Conservation (phyloP, 2,113 vertebrate genomes). For the Phylloscopus trochiloides region DNA sequence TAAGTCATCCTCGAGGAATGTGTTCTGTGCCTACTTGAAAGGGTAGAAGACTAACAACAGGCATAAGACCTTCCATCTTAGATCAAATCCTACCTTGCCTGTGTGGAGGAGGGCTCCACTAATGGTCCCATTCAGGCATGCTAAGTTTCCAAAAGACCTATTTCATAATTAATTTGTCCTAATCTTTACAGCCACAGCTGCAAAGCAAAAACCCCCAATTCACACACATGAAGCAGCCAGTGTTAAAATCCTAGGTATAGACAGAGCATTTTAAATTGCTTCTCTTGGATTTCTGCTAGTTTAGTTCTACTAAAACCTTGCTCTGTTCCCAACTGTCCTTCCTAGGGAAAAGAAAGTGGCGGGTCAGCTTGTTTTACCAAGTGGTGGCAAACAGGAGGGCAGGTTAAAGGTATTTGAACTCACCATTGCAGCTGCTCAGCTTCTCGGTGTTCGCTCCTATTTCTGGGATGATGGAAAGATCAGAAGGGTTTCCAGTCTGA, state of each 20-base stretch:
- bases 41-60: background rate
- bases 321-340: background rate
- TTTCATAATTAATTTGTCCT: background rate
- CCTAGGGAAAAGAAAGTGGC: background rate
- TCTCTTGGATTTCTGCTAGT: background rate
- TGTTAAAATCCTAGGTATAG: background rate
- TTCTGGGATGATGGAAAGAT: slow-evolving; percentile 85
- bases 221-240: background rate
- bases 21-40: background rate
- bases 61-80: background rate
- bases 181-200: background rate
- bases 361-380: background rate
- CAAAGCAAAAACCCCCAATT: background rate
- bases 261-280: background rate
- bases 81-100: background rate
- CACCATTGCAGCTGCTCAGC: slow-evolving; percentile 50
- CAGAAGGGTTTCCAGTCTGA: slow-evolving; percentile 78
- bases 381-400: background rate
- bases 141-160: background rate
- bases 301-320: background rate
- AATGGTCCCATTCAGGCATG: background rate
- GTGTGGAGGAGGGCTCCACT: background rate
- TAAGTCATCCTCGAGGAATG: background rate
- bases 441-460: slow-evolving; percentile 57
- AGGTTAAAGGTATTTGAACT: background rate